These are phyloP conservation scores for Sebastes elongatus DNA, from an alignment of 2,797 vertebrate genomes.

Conservation along the genomic window DNA sequence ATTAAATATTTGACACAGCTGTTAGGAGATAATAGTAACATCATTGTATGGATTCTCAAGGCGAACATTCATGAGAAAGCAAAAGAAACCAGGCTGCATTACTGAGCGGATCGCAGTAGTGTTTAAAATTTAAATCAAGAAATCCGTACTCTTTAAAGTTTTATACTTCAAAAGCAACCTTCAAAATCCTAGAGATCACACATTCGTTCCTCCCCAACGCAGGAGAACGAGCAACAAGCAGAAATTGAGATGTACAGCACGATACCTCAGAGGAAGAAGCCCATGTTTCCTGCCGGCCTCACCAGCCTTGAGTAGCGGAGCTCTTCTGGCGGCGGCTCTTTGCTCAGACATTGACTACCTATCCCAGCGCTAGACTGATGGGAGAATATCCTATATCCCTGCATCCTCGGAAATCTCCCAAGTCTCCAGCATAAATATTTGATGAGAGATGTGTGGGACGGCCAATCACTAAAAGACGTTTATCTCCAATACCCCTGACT, in stretches of 20 bases:
- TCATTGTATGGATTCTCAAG: background rate
- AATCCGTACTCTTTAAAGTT: background rate
- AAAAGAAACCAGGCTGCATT: background rate
- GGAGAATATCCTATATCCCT: conserved; percentile 71
- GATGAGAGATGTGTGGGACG: conserved; percentile 77
- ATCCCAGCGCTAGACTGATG: conserved; percentile 61
- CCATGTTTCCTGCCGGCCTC: conserved; percentile 19
- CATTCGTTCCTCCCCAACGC: background rate
- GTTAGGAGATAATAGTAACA: background rate
- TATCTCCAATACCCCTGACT: conserved; percentile 83
- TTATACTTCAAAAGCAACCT: conserved; percentile 12
- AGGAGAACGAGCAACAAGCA: conserved; percentile 7
- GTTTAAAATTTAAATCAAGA: conserved; percentile 11
- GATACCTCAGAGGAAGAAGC: conserved; percentile 45
- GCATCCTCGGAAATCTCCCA: conserved; percentile 69
- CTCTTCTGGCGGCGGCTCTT: conserved; percentile 23
- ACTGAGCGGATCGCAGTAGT: background rate
- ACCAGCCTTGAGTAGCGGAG: conserved; percentile 10
- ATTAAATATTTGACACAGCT: background rate
- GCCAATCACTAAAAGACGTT: conserved; percentile 81
- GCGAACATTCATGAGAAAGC: background rate
- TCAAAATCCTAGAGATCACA: background rate
- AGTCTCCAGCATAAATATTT: conserved; percentile 87
- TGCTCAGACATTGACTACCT: conserved; percentile 44
- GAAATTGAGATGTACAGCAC: conserved; percentile 28